Evolutionary conservation across 1,140 invertebrate species (phyloP), one percentile per base, ranked within the genome.

Genomic region (Belonocnema kinseyi): DNA sequence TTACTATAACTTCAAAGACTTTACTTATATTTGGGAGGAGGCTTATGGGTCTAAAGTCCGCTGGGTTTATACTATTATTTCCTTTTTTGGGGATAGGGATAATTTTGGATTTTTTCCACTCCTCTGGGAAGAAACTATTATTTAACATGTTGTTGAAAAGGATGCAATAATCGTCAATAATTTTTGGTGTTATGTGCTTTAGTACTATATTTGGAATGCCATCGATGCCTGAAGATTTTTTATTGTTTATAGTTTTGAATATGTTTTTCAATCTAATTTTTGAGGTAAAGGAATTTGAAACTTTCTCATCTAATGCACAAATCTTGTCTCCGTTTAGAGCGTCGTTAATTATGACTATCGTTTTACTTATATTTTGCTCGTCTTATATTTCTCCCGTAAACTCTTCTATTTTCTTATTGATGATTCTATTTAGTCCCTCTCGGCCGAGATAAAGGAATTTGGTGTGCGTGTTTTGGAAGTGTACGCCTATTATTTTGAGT

Each of bases 41-140:
- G 72, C 79, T 83, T 4, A 87, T 86, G 1, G 84, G 84, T 33
- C 81, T 17, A 33, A 83, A 85, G 26, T 74, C 75, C 14, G 17
- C 16, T 12, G 85, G 73, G 12, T 79, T 26, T 26, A 26, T 26
- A 26, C 21, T 26, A 3, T 26, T 26, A 26, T 26, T 26, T 26
- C 21, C 21, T 66, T 81, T 77, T 76, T 85, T 86, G 0, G 73
- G 71, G 2, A 87, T 71, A 0, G 80, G 76, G 0, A 82, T 54
- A 5, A 86, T 71, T 77, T 84, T 85, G 1, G 80, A 78, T 17
- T 2, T 53, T 82, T 86, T 86, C 81, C 76, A 85, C 4, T 0
- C n/a, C 2, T 21, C 26, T 11, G 83, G 83, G 26, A 80, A 85
- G n/a, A 80, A 79, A 3, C 40, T 51, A 19, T 52, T 61, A 40